Percentiles rank a stretch among this genome's conserved stretches.
phyloP scores from a whole-genome alignment of 2,113 vertebrate genomes.

The Capreolus pygargus region DNA sequence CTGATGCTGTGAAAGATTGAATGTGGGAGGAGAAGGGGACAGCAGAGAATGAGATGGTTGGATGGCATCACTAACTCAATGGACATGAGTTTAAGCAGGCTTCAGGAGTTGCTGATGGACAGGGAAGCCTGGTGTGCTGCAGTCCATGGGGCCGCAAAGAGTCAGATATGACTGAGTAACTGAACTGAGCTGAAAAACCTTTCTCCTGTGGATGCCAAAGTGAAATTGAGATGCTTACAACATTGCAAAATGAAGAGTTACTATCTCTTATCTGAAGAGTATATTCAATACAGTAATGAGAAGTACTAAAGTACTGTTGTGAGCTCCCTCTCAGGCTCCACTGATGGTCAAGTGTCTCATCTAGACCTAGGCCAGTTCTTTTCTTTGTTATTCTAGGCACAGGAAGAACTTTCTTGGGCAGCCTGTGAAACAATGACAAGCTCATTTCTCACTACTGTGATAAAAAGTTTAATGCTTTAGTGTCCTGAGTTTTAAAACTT shows the following conservation, averaged over 20 bases:
- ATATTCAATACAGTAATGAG: neutral
- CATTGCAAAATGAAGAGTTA: neutral
- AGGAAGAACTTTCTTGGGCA: neutral
- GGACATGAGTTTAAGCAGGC: neutral
- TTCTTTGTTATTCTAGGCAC: neutral
- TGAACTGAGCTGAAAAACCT: neutral
- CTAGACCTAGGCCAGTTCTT: neutral
- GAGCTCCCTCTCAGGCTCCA: neutral
- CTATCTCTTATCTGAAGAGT: neutral
- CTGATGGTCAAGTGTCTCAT: no score
- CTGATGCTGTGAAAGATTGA: neutral
- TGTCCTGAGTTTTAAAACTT: neutral
- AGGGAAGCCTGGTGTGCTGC: neutral
- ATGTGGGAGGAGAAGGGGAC: neutral
- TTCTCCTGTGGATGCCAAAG: neutral
- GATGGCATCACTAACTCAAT: neutral
- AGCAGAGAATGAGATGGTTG: neutral
- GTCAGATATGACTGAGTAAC: neutral
- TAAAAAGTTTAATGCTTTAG: neutral
- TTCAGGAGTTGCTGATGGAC: neutral
- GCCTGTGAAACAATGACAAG: neutral
- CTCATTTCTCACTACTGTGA: neutral
- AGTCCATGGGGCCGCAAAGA: neutral
- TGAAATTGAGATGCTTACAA: neutral
- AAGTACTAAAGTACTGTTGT: neutral